Evolutionary conservation across 2,113 vertebrate genomes (phyloP), one percentile per base, ranked within the genome.

Genomic region (Centropristis striata): DNA sequence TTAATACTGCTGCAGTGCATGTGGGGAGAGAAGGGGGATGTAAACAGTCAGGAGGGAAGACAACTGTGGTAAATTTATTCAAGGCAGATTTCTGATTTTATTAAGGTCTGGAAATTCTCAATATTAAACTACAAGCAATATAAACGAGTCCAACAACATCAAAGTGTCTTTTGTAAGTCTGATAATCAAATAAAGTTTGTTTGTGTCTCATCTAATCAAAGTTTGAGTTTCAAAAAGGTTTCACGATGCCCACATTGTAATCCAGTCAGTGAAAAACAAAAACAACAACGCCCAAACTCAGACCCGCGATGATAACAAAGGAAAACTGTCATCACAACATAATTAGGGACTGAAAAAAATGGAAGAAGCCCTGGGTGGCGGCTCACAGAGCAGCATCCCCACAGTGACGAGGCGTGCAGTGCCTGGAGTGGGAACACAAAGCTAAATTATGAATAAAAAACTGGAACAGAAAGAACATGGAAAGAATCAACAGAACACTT

Each of bases 291-390:
- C 25, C n/a, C 71, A 54, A 76, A 81, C 51, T 25, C 27, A 61
- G 55, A 76, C 25, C 27, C 10, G 42, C 2, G 7, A 59, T 53
- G 27, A 47, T 8, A 12, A 61, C 60, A 78, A 78, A 59, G 57
- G n/a, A 76, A 85, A 78, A 20, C 20, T 63, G 64, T 37, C 74
- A 83, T 64, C 39, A 28, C 18, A 75, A 51, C 53, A 53, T 83
- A 75, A 83, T 90, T 74, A 81, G 25, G 32, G 32, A n/a, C n/a
- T n/a, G 44, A 51, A 67, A 64, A 53, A 78, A 47, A 61, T 9
- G 27, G 51, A 54, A 37, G 63, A 37, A 47, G 53, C 50, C 27
- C 53, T 28, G 11, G 58, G 23, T 57, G 32, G 59, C 13, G 27
- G 57, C 47, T 80, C 44, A 69, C 10, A 41, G 74, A 68, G 59